Base-by-base conservation (phyloP, 2,888 invertebrate genomes). In the Luperina nickerlii region DNA sequence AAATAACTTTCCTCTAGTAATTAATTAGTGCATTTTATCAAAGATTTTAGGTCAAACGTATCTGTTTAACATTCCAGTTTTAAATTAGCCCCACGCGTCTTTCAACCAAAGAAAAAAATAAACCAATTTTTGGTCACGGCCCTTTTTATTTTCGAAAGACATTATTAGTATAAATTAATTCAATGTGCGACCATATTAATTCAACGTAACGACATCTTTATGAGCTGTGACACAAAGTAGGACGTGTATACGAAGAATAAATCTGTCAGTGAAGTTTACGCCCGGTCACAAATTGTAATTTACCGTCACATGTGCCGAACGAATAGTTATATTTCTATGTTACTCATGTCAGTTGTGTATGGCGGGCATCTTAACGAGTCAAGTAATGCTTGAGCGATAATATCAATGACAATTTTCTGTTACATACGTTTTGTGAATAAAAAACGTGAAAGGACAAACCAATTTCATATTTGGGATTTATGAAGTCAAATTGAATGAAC, bases 271-370 rank as follows among this genome's bases (percentile, higher is more conserved):
- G 85, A 90, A 90, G 94, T 94, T 93, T 94, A 95, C 95, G 93
- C 94, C 92, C 92, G 94, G 93, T 94, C 95, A 95, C 95, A 96
- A 95, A 95, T 96, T 94, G 95, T 95, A 94, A 96, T 95, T 94
- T 95, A 95, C 91, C 90, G 94, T 92, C 95, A 94, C 92, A 91
- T 93, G 91, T 91, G 91, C 88, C 90, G 91, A 91, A 92, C 90
- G 92, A 91, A 94, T 93, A 91, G 92, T 92, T 91, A 86, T 89
- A 88, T 79, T 80, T 85, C 86, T 86, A 84, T 84, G 78, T 76
- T 81, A 89, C 86, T 87, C 84, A 89, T 78, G 79, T 84, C 76
- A 69, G 51, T 51, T 72, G 45, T 45, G 75, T 54, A 79, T 78
- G 81, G 74, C 73, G 60, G 54, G 54, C 81, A 77, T 73, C 78